These are phyloP conservation scores for Orthonevra nobilis DNA, from an alignment of 2,888 invertebrate species.

Conservation along the genomic window DNA sequence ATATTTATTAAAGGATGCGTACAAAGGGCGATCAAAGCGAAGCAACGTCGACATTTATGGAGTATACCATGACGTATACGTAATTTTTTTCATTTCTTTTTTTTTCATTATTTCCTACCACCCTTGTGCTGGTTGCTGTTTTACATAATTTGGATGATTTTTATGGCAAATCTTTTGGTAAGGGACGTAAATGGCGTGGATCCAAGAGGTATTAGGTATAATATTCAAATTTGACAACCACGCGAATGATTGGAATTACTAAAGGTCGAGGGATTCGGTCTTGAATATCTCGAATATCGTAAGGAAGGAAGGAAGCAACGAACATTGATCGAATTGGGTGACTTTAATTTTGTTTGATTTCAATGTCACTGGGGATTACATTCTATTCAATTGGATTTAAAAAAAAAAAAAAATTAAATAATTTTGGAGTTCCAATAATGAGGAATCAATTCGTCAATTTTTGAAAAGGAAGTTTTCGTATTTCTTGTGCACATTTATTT, in stretches of 20 bases:
- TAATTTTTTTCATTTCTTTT: constrained; percentile 9
- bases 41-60: constrained; percentile 24
- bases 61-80: constrained; percentile 42
- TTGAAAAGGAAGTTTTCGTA: too few relatives aligned
- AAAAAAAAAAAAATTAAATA: too few relatives aligned
- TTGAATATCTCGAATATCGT: too few relatives aligned
- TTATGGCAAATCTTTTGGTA: constrained; percentile 1
- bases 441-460: too few relatives aligned
- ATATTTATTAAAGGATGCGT: constrained; percentile 9
- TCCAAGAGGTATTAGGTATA: constrained; percentile 27
- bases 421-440: too few relatives aligned
- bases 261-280: background rate
- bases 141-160: constrained; percentile 31
- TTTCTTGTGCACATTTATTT: too few relatives aligned
- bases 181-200: constrained; percentile 21
- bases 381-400: constrained; percentile 9
- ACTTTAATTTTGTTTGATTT: constrained; percentile 1
- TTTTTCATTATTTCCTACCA: background rate
- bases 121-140: background rate
- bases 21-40: constrained; percentile 24
- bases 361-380: constrained; percentile 3
- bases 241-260: constrained; percentile 34
- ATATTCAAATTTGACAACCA: constrained; percentile 37
- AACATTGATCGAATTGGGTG: constrained; percentile 13
- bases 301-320: constrained; percentile 9